Percentiles rank a stretch among this genome's conserved stretches.
phyloP scores from a whole-genome alignment of 64 coral and sea anemone genomes.

The Hydrozoanthus tunicans region DNA sequence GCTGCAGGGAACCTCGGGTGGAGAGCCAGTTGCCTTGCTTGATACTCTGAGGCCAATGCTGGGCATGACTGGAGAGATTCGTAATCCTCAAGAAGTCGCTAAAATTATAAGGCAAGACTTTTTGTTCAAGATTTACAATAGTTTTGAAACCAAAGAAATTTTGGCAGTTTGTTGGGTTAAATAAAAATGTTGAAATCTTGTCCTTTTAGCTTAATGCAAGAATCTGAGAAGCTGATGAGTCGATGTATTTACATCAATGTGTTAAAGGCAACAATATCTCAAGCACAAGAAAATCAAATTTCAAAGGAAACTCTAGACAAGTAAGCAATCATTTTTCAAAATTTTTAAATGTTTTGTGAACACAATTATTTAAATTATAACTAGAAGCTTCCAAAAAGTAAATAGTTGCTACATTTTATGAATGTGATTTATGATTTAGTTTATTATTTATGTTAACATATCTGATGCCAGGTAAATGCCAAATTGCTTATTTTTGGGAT shows the following conservation, averaged over 20 bases:
- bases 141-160: background rate
- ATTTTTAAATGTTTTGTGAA: too few species aligned
- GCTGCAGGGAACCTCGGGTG: constrained; percentile 76
- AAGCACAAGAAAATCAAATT: constrained; percentile 70
- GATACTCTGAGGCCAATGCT: constrained; percentile 84
- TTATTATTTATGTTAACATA: too few species aligned
- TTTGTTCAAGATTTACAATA: background rate
- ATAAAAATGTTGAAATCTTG: background rate
- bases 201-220: constrained; percentile 72
- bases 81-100: constrained; percentile 77
- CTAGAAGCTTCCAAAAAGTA: too few species aligned
- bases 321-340: constrained; percentile 20
- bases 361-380: too few species aligned
- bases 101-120: constrained; percentile 68
- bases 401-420: too few species aligned
- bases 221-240: constrained; percentile 85
- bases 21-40: constrained; percentile 72
- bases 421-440: too few species aligned
- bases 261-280: constrained; percentile 80
- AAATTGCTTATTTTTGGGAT: too few species aligned
- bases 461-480: too few species aligned
- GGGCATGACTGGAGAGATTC: constrained; percentile 75
- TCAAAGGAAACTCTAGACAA: constrained; percentile 83
- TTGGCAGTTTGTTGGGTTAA: background rate
- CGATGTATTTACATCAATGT: constrained; percentile 89